A percentile compares a stretch with the other conserved stretches of the same genome.
These are phyloP conservation scores for Seira sanloemensis DNA, from an alignment of 2,888 invertebrate genomes.

Conservation along the genomic window DNA sequence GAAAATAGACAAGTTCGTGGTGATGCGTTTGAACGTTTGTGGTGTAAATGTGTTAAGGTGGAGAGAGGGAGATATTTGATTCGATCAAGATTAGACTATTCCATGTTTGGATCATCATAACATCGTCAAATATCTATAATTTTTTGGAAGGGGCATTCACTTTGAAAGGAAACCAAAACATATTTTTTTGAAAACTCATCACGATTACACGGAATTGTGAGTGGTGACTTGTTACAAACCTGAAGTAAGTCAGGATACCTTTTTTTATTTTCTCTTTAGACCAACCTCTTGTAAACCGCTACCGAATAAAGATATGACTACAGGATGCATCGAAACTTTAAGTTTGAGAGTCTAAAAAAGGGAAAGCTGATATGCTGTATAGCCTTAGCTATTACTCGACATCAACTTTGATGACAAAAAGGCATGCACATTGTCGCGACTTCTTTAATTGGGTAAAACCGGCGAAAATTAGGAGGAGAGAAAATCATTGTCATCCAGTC, in stretches of 20 bases:
- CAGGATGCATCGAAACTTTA: no score
- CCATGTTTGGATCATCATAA: background rate
- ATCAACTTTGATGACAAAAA: no score
- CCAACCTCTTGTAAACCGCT: background rate
- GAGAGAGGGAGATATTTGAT: no score
- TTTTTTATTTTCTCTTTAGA: background rate
- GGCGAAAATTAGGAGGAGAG: background rate
- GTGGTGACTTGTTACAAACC: background rate
- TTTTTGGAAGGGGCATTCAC: background rate
- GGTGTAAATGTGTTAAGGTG: background rate
- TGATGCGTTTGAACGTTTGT: background rate
- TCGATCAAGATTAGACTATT: background rate
- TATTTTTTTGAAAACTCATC: background rate
- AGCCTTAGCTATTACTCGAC: no score
- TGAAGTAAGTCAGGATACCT: background rate
- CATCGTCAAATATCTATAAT: background rate
- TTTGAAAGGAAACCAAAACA: background rate
- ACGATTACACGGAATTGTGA: background rate
- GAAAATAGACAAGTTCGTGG: slow-evolving; percentile 27
- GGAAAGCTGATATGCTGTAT: background rate
- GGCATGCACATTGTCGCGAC: background rate
- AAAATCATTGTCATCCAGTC: background rate
- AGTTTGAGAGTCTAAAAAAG: slow-evolving; percentile 3
- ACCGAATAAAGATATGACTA: background rate
- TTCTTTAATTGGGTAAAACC: background rate